Evolutionary conservation across 2,888 invertebrate genomes (phyloP).

Genomic region (Drosophila eohydei): DNA sequence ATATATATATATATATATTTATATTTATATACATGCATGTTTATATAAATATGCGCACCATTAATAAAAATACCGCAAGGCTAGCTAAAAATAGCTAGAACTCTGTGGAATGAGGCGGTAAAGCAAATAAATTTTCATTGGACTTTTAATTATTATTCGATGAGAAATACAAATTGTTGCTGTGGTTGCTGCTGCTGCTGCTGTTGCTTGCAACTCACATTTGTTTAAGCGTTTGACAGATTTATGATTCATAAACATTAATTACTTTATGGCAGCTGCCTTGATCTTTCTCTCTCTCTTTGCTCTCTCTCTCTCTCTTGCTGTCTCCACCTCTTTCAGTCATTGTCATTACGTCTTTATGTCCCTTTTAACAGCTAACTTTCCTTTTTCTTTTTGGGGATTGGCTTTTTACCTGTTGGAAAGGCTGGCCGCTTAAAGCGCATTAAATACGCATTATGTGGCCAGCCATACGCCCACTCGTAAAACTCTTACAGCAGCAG

Average conservation of each 20-base stretch:
- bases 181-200: neutral
- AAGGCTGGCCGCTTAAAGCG: constrained; percentile 49
- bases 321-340: neutral
- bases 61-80: constrained; percentile 3
- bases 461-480: constrained; percentile 21
- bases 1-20: neutral
- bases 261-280: constrained; percentile 26
- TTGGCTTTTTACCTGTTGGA: constrained; percentile 46
- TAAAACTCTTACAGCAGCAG: constrained; percentile 30
- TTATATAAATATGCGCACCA: neutral
- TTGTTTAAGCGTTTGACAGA: constrained; percentile 43
- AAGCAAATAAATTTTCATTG: constrained; percentile 7
- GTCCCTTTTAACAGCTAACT: neutral
- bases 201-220: constrained; percentile 1
- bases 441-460: constrained; percentile 73
- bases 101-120: constrained; percentile 1
- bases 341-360: neutral
- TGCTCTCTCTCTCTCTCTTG: neutral
- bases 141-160: constrained; percentile 15
- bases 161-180: constrained; percentile 6
- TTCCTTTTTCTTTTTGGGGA: neutral
- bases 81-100: neutral
- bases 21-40: neutral
- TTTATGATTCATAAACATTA: constrained; percentile 53
- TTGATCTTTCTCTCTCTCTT: neutral